phyloP scores from a whole-genome alignment of 2,888 invertebrate species.

The Abscondita cerata region DNA sequence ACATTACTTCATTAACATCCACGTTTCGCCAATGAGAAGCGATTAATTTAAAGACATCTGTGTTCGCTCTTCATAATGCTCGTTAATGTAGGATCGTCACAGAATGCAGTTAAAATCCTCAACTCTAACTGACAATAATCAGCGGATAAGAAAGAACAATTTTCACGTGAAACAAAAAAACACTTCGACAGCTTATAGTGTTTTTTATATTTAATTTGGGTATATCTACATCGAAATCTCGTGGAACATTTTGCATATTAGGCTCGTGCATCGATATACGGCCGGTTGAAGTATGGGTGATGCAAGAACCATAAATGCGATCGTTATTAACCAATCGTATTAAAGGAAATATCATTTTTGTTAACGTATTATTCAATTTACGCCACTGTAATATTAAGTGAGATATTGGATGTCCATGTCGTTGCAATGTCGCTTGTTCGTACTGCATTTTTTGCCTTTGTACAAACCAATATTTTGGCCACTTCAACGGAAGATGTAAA shows the following conservation, averaged over 20 bases:
- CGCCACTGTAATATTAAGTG: slow-evolving; percentile 83
- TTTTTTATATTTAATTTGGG: slow-evolving; percentile 52
- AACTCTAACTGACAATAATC: slow-evolving; percentile 98
- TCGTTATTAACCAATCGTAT: slow-evolving; percentile 60
- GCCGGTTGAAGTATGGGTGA: slow-evolving; percentile 77
- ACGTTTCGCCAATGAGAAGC: slow-evolving; percentile 85
- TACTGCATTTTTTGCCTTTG: slow-evolving; percentile 70
- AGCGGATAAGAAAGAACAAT: slow-evolving; percentile 79
- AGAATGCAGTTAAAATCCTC: slow-evolving; percentile 90
- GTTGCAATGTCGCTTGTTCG: slow-evolving; percentile 81
- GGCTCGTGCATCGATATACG: slow-evolving; percentile 92
- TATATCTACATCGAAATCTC: slow-evolving; percentile 73
- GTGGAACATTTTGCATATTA: slow-evolving; percentile 90
- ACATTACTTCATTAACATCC: slow-evolving; percentile 66
- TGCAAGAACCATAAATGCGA: slow-evolving; percentile 72
- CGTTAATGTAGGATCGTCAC: slow-evolving; percentile 74
- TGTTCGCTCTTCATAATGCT: slow-evolving; percentile 68
- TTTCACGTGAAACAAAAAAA: slow-evolving; percentile 69
- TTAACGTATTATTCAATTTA: slow-evolving; percentile 77
- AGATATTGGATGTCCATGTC: slow-evolving; percentile 78
- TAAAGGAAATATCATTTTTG: slow-evolving; percentile 74
- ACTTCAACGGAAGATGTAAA: slow-evolving; percentile 80
- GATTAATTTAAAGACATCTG: slow-evolving; percentile 85
- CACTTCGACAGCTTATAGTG: slow-evolving; percentile 70
- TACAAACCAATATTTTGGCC: slow-evolving; percentile 74